Percentiles rank a stretch among this genome's conserved stretches.
phyloP scores from a whole-genome alignment of 2,113 vertebrate genomes.

The Fregetta grallaria region DNA sequence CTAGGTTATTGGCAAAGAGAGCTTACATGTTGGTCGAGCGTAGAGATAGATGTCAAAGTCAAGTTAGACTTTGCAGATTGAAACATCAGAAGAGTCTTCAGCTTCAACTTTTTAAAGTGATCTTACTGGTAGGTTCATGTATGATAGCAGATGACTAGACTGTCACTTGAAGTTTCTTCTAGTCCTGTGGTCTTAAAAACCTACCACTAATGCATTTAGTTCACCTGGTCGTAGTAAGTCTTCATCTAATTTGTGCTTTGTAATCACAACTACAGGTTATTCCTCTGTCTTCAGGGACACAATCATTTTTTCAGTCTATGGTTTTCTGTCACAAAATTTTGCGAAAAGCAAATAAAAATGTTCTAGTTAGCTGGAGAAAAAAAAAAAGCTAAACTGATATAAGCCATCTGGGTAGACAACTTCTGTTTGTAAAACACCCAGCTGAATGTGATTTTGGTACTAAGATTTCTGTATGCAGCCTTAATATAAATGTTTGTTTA shows the following conservation, averaged over 20 bases:
- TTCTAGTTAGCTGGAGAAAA: neutral
- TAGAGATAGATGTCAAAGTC: neutral
- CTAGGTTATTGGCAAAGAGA: neutral
- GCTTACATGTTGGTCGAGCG: fast-evolving
- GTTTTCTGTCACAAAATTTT: neutral
- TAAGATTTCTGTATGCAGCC: neutral
- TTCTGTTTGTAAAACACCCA: neutral
- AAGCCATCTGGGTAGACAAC: neutral
- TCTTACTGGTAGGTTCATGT: neutral
- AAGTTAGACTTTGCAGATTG: neutral
- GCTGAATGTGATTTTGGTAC: neutral
- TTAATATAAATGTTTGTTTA: neutral
- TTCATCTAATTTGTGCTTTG: neutral
- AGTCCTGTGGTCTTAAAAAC: neutral
- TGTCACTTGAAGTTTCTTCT: neutral
- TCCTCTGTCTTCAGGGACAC: neutral
- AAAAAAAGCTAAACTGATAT: neutral
- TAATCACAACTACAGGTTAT: neutral
- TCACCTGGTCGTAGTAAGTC: neutral
- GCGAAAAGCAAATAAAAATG: neutral
- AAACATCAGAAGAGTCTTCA: neutral
- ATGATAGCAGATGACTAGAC: neutral
- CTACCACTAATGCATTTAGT: neutral
- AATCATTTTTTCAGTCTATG: neutral
- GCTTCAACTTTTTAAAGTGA: neutral